Evolutionary conservation across 2,113 vertebrate species (phyloP).

Genomic region (Antennarius striatus): DNA sequence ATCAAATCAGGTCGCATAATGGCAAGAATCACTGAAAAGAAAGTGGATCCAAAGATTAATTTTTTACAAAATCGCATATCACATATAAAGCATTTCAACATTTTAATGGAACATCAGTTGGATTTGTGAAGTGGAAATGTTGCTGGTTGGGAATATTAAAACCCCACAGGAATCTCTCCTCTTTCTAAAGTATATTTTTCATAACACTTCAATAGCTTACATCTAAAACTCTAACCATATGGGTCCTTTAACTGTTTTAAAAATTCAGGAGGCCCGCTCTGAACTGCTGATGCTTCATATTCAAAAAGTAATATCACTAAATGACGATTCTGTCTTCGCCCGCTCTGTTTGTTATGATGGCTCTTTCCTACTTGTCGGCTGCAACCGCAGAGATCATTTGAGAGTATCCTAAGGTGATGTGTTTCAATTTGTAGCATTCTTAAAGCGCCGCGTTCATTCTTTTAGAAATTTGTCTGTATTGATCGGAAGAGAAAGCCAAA

Average conservation of each 20-base stretch:
- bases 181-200: constrained; percentile 10
- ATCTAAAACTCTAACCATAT: constrained; percentile 14
- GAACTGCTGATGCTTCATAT: constrained; percentile 37
- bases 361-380: constrained; percentile 57
- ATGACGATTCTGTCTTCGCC: constrained; percentile 28
- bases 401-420: constrained; percentile 47
- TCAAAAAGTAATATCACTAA: constrained; percentile 47
- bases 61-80: constrained; percentile 3
- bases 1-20: too few relatives aligned
- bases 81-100: constrained; percentile 3
- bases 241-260: constrained; percentile 33
- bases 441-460: constrained; percentile 42
- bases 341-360: constrained; percentile 44
- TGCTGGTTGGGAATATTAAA: constrained; percentile 9
- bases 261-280: constrained; percentile 20
- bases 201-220: constrained; percentile 1
- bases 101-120: constrained; percentile 17
- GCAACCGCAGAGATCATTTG: constrained; percentile 61
- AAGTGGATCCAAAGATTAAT: background rate
- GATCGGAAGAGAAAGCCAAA: constrained; percentile 61
- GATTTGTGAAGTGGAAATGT: constrained; percentile 24
- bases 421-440: constrained; percentile 57
- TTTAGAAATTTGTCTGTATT: constrained; percentile 60
- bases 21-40: background rate
- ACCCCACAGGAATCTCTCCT: constrained; percentile 9